Evolutionary conservation across 2,113 vertebrate genomes (phyloP), one percentile per base, ranked within the genome.

Genomic region (Prionailurus viverrinus): DNA sequence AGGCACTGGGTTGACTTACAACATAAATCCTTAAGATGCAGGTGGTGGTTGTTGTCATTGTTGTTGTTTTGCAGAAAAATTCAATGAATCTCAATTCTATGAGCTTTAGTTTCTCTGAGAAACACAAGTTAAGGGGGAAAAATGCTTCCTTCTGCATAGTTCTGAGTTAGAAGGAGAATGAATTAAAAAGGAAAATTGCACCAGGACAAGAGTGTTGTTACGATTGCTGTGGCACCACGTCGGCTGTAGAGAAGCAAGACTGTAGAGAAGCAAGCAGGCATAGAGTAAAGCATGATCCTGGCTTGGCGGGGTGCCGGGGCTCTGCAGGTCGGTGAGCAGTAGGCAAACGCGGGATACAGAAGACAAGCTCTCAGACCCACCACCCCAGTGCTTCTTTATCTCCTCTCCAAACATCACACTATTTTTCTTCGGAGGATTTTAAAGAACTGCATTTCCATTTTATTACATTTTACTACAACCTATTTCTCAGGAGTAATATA

Each of bases 61-160:
- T 3, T 51, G 51, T 51, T 51, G 51, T 51, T 51, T 51, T 71
- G 69, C 19, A 95, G 55, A 81, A 97, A 95, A 61, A 61, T 82
- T 91, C 51, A 94, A 73, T 85, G 80, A 95, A 61, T 76, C 66
- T 85, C 78, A 94, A 94, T 71, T 93, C 66, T 81, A 51, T 89
- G 93, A 81, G 69, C n/a, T 91, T 93, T 95, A 95, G 66, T 93
- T 91, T 96, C 71, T 98, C 81, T 91, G 94, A 63, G 53, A 96
- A 92, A 87, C n/a, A 92, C 48, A 87, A 84, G 91, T 90, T 83
- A 96, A 33, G 16, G n/a, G 25, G 45, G 11, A 63, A 33, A 4
- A 58, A 74, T 41, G 23, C 45, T 88, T 89, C 71, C 81, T 91
- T 55, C 53, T 89, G 45, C 51, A 83, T 33, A 79, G 58, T 36